Conservation (phyloP, 23 tunicate species). For the Botrylloides violaceus region DNA sequence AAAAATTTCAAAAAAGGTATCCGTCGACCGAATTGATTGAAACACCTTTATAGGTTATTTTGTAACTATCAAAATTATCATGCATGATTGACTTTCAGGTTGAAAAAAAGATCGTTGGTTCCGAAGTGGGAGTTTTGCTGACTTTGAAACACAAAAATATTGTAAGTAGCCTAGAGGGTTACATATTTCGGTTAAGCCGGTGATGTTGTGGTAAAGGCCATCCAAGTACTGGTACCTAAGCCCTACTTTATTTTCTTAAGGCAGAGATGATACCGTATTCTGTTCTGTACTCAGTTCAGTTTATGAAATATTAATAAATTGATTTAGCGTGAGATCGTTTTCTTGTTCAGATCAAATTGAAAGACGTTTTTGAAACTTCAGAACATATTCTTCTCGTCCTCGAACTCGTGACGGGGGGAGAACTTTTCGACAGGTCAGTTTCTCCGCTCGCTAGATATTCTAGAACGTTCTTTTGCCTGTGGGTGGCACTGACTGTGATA, state of each 20-base stretch:
- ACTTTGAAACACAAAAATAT: constrained; percentile 64
- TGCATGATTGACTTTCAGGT: constrained; percentile 18
- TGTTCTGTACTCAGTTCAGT: too few relatives aligned
- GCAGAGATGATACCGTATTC: too few relatives aligned
- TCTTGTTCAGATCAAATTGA: constrained; percentile 62
- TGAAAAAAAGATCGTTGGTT: constrained; percentile 40
- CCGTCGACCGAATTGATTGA: not conserved
- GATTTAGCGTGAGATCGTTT: too few relatives aligned
- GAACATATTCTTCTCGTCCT: constrained; percentile 53
- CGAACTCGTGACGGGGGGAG: constrained; percentile 83
- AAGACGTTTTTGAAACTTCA: constrained; percentile 59
- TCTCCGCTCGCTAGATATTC: not conserved
- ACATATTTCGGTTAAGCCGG: not conserved
- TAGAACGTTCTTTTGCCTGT: not conserved
- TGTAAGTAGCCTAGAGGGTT: constrained; percentile 26
- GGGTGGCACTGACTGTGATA: too few relatives aligned
- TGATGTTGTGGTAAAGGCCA: too few relatives aligned
- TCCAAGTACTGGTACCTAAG: too few relatives aligned
- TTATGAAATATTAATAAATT: too few relatives aligned
- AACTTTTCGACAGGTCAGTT: constrained; percentile 95
- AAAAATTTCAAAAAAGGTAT: constrained; percentile 46
- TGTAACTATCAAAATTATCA: not conserved
- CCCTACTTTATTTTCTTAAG: too few relatives aligned
- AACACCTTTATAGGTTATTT: not conserved
- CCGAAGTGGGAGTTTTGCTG: constrained; percentile 66